Evolutionary conservation across 2,113 vertebrate genomes (phyloP), one percentile per base, ranked within the genome.

Genomic region (Carassius carassius): DNA sequence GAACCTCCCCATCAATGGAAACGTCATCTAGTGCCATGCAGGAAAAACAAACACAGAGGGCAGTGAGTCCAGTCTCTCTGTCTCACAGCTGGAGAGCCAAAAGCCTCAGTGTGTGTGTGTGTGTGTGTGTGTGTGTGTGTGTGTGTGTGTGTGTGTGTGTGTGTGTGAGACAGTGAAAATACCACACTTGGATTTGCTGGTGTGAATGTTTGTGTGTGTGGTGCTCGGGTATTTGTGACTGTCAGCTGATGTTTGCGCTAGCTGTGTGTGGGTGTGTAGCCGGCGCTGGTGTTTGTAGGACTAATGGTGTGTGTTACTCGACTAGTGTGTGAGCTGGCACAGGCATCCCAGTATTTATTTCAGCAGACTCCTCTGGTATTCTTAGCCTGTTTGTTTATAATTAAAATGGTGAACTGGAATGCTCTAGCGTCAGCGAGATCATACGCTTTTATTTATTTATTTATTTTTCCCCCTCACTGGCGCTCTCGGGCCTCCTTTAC

Each of bases 371-470:
- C 69, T 67, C 73, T 74, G 86, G 83, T 90, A 90, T 90, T 90
- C 87, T 87, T 86, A 90, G 87, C 86, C 78, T 89, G 88, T 90
- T 88, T 86, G 87, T 87, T 85, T 90, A 32, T 88, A 85, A 87
- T 90, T 88, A 85, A 90, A 86, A 87, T 83, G 79, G 80, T 80
- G 73, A 80, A 70, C 60, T 80, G 79, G 67, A 84, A 81, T 84
- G 67, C 78, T 78, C 35, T 16, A 51, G 82, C 4, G n/a, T 65
- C 49, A n/a, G 29, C 32, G 51, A 74, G 29, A 23, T 35, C 29
- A 14, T 17, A 25, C 6, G 23, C 14, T 75, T 54, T 75, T 75
- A 8, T 49, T 32, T 29, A 29, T 29, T 29, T 29, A 29, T 29
- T 29, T 29, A 29, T 29, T 29, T 29, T 29, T 67, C 29, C 29